Evolutionary conservation across 2,113 vertebrate species (phyloP).

Genomic region (Sinocyclocheilus maitianheensis): DNA sequence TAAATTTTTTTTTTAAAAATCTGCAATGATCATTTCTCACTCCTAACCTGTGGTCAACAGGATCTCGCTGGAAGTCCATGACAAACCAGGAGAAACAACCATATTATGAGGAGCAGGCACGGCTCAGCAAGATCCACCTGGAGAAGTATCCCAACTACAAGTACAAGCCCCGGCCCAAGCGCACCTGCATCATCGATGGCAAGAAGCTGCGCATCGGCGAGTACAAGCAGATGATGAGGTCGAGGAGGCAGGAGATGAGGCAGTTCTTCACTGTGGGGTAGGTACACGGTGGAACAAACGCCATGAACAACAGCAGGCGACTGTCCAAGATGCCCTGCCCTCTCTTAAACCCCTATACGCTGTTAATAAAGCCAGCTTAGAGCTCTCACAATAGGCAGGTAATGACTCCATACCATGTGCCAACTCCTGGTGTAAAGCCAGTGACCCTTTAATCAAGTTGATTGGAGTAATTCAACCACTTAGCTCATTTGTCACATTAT

Average conservation of each 20-base stretch:
- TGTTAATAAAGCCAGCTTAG: not conserved
- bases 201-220: slow-evolving; percentile 97
- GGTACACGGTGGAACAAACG: slow-evolving; percentile 59
- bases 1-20: not conserved
- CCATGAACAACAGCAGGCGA: not conserved
- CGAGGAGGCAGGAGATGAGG: slow-evolving; percentile 97
- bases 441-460: slow-evolving; percentile 44
- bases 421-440: slow-evolving; percentile 18
- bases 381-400: slow-evolving; percentile 42
- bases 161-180: slow-evolving; percentile 98
- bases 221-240: slow-evolving; percentile 99
- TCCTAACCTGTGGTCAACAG: slow-evolving; percentile 63
- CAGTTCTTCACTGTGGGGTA: slow-evolving; percentile 99
- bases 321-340: not conserved
- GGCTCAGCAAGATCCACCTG: slow-evolving; percentile 97
- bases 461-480: slow-evolving; percentile 44
- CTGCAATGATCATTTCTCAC: not conserved
- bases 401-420: slow-evolving; percentile 31
- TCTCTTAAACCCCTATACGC: not conserved
- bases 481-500: slow-evolving; percentile 44
- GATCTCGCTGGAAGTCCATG: slow-evolving; percentile 99
- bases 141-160: slow-evolving; percentile 99
- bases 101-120: slow-evolving; percentile 97
- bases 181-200: slow-evolving; percentile 99
- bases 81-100: slow-evolving; percentile 99